Evolutionary conservation across 2,797 vertebrate genomes (phyloP).

Genomic region (Danio aesculapii): DNA sequence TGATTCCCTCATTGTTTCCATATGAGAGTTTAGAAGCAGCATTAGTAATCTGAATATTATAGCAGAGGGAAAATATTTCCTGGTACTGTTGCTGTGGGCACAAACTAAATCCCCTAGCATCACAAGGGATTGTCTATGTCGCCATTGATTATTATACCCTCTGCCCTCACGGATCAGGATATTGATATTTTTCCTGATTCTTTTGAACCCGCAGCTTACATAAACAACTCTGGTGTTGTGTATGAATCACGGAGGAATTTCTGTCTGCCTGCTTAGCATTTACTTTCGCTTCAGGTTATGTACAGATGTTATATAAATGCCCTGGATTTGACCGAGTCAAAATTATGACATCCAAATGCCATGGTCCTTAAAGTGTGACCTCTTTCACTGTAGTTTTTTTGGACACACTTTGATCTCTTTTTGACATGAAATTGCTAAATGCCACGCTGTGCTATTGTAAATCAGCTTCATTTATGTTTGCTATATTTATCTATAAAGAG

Average conservation of each 20-base stretch:
- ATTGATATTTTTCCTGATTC: conserved; percentile 1
- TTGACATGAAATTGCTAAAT: not conserved
- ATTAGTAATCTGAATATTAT: conserved; percentile 1
- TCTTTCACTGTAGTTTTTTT: not conserved
- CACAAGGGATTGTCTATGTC: not conserved
- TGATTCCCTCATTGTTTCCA: conserved; percentile 12
- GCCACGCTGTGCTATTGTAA: not conserved
- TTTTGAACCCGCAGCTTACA: not conserved
- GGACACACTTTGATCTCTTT: not conserved
- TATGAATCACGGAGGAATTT: conserved; percentile 16
- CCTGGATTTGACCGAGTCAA: conserved; percentile 19
- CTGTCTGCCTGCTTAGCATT: not conserved
- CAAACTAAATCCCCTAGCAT: not conserved
- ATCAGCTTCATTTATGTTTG: not conserved
- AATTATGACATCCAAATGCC: conserved; percentile 16
- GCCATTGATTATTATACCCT: not conserved
- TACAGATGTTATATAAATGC: conserved; percentile 31
- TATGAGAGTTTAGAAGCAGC: not conserved
- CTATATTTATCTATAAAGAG: too few species aligned
- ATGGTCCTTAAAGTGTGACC: conserved; percentile 12
- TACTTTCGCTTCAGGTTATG: conserved; percentile 12
- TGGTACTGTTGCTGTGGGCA: not conserved
- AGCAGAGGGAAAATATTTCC: conserved; percentile 27
- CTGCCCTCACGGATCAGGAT: not conserved
- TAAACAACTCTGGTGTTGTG: not conserved